Evolutionary conservation across 2,113 vertebrate genomes (phyloP).

Genomic region (Oreotrochilus melanogaster): DNA sequence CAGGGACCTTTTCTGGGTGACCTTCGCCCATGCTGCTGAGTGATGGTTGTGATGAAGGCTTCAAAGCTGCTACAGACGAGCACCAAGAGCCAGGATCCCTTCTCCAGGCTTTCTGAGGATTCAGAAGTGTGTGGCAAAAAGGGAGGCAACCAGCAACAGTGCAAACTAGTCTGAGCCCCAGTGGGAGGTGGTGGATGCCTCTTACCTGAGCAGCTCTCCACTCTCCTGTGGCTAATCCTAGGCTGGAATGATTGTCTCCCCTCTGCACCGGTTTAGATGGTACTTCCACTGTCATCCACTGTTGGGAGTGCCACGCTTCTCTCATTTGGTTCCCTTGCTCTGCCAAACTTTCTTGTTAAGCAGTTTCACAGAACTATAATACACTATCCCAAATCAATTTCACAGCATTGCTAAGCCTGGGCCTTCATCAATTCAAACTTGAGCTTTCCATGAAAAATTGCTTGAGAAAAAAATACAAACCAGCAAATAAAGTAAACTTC

Average conservation of each 20-base stretch:
- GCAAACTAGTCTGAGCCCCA: not conserved
- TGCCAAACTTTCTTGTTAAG: constrained; percentile 28
- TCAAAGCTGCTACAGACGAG: not conserved
- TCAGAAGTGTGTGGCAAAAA: not conserved
- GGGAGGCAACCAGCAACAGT: not conserved
- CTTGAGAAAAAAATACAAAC: constrained; percentile 6
- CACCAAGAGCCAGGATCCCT: not conserved
- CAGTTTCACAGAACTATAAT: constrained; percentile 42
- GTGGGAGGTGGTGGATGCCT: not conserved
- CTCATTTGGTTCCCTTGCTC: not conserved
- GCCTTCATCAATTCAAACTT: constrained; percentile 15
- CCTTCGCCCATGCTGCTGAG: not conserved
- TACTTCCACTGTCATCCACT: not conserved
- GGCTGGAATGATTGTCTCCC: not conserved
- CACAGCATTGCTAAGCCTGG: constrained; percentile 26
- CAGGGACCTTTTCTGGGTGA: constrained; percentile 14
- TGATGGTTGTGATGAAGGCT: not conserved
- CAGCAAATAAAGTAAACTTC: not conserved
- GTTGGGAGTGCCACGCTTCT: not conserved
- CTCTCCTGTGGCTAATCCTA: not conserved
- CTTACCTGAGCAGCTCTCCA: not conserved
- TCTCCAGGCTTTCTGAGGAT: not conserved
- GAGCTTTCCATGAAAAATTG: constrained; percentile 22
- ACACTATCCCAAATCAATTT: constrained; percentile 54
- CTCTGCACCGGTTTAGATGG: not conserved